These are phyloP conservation scores for Benitochromis conjunctus DNA, from an alignment of 2,113 vertebrate species.

Conservation along the genomic window DNA sequence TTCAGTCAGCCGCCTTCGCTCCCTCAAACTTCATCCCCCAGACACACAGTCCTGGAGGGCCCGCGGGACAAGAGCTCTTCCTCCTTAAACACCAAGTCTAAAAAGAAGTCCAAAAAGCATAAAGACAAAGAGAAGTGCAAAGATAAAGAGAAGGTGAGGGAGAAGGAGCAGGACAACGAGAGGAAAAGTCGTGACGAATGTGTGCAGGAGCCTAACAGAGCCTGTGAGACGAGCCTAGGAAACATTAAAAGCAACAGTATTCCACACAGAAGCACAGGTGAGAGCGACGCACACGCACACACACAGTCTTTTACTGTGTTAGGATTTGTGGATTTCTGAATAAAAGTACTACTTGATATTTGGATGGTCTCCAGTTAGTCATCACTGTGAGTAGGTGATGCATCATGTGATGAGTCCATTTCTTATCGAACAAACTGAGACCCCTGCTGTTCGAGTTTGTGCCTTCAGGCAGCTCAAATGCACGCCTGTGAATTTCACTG, in stretches of 20 bases:
- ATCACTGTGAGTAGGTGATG: slow-evolving; percentile 25
- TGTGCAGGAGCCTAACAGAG: slow-evolving; percentile 58
- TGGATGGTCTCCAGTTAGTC: slow-evolving; percentile 19
- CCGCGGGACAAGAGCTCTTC: slow-evolving; percentile 59
- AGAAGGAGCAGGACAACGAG: slow-evolving; percentile 30
- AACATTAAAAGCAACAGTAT: slow-evolving; percentile 66
- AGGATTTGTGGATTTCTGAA: not conserved
- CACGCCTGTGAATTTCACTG: not conserved
- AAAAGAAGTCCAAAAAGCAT: slow-evolving; percentile 94
- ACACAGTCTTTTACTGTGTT: not conserved
- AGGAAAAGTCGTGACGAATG: slow-evolving; percentile 54
- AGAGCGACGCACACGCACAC: not conserved
- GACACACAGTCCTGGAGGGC: slow-evolving; percentile 32
- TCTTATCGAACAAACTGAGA: slow-evolving; percentile 31
- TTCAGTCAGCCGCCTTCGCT: slow-evolving; percentile 66
- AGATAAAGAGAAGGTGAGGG: slow-evolving; percentile 68
- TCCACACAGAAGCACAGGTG: slow-evolving; percentile 80
- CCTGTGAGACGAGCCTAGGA: slow-evolving; percentile 65
- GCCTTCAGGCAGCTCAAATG: not conserved
- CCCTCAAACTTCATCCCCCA: slow-evolving; percentile 32
- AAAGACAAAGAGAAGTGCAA: slow-evolving; percentile 86
- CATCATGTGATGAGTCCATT: not conserved
- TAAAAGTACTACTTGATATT: not conserved
- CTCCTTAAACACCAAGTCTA: slow-evolving; percentile 75
- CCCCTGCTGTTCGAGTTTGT: slow-evolving; percentile 43